Percentiles rank a stretch among this genome's conserved stretches.
These are phyloP conservation scores for Eueides isabella DNA, from an alignment of 1,140 invertebrate genomes.

Conservation along the genomic window DNA sequence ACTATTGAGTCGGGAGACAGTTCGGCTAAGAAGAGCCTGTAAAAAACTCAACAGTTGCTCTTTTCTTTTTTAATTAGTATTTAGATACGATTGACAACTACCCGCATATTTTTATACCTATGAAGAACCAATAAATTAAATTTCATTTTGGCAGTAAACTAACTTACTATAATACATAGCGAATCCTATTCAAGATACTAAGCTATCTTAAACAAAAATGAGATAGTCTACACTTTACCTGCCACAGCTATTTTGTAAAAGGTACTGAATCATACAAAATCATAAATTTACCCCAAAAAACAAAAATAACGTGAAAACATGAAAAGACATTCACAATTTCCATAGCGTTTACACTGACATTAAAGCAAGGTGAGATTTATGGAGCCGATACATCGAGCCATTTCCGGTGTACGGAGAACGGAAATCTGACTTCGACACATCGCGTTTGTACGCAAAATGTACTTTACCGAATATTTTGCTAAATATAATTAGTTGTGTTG, in stretches of 20 bases:
- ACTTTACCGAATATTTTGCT: constrained; percentile 6
- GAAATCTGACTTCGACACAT: constrained; percentile 28
- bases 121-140: no score
- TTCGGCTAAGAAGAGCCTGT: no score
- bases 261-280: neutral
- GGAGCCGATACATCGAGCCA: constrained; percentile 24
- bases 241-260: neutral
- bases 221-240: no score
- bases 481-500: constrained; percentile 1
- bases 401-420: constrained; percentile 23
- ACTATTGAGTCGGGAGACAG: no score
- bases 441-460: constrained; percentile 13
- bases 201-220: no score
- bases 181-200: no score
- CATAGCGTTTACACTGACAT: constrained; percentile 22
- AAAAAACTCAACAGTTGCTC: no score
- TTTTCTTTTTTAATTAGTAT: no score
- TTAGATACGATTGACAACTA: no score
- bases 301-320: constrained; percentile 9
- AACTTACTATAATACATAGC: no score
- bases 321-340: constrained; percentile 20
- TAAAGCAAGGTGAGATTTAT: constrained; percentile 28
- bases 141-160: no score
- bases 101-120: no score
- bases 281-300: neutral